These are phyloP conservation scores for Leptoclinus maculatus DNA, from an alignment of 2,797 vertebrate species.

Conservation along the genomic window DNA sequence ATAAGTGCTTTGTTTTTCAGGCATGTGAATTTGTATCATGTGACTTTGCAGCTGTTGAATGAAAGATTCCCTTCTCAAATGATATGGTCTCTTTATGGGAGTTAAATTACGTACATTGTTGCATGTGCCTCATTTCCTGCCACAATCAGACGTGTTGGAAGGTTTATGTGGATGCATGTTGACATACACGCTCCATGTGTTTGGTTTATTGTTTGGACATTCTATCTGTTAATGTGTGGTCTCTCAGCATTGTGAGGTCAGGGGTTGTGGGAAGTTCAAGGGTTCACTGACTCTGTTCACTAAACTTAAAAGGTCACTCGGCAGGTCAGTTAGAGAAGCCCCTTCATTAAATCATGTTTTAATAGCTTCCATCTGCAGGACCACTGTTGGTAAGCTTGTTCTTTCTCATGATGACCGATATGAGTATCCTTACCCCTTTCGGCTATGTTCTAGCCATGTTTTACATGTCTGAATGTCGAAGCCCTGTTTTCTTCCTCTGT, in stretches of 20 bases:
- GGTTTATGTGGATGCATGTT: slow-evolving; percentile 12
- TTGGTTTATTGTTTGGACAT: slow-evolving; percentile 13
- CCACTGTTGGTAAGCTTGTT: slow-evolving; percentile 19
- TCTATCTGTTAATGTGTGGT: slow-evolving; percentile 14
- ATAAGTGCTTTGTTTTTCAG: neutral
- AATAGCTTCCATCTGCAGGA: slow-evolving; percentile 45
- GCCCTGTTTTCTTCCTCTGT: slow-evolving; percentile 47
- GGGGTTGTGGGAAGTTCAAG: slow-evolving; percentile 61
- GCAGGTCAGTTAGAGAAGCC: slow-evolving; percentile 44
- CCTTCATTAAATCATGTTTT: slow-evolving; percentile 49
- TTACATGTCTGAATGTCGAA: slow-evolving; percentile 60
- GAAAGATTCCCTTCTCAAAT: neutral
- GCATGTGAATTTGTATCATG: neutral
- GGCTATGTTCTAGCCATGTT: slow-evolving; percentile 49
- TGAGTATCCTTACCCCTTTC: slow-evolving; percentile 34
- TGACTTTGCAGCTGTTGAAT: slow-evolving; percentile 5
- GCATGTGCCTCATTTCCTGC: neutral
- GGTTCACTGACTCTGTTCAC: slow-evolving; percentile 68
- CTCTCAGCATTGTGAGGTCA: slow-evolving; percentile 39
- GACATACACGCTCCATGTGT: slow-evolving; percentile 31
- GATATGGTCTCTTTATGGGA: neutral
- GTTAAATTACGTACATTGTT: neutral
- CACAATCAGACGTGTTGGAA: slow-evolving; percentile 1
- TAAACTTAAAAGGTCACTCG: slow-evolving; percentile 58
- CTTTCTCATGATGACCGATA: slow-evolving; percentile 49